Base-by-base conservation (phyloP, 2,113 vertebrate genomes). In the Perca schrenkii region DNA sequence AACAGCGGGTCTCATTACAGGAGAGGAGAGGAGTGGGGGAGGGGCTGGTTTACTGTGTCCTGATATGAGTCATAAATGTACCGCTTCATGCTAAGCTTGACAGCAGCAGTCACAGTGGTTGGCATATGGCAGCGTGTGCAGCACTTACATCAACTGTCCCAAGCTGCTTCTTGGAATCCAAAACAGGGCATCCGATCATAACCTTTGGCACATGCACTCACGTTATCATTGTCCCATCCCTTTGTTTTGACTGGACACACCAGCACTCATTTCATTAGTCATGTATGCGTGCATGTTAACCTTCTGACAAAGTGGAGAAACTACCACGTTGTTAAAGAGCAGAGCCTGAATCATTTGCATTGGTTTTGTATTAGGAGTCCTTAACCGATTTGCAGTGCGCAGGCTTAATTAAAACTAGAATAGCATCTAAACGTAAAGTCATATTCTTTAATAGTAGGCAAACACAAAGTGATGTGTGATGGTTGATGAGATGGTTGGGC, bases 311-410 rank as follows among this genome's bases (percentile, higher is more conserved):
- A 83, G 68, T 17, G 53, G 49, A 58, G 40, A 52, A 66, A 74
- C 58, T 28, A 58, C 71, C 64, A 49, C 12, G 25, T 49, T 52
- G 62, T 61, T 88, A 63, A 88, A 86, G 52, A 85, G 69, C 86
- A 85, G 25, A 57, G 60, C 15, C 69, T 68, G 73, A 79, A 71
- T 74, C 58, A 79, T 90, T 90, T 90, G 84, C 84, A 90, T 87
- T 61, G 52, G 88, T 91, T 43, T 90, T 83, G 79, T 79, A 88
- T 88, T 34, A 87, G 66, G 65, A 1, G 28, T 62, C 25, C 43
- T 68, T 70, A 80, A 85, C 71, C 80, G 72, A 91, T 79, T 84
- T 77, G 65, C 5, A 6, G 40, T 11, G 60, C 58, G 53, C 8
- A 22, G 73, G 47, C 46, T 82, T 57, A 62, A 80, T 54, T 66